phyloP scores from a whole-genome alignment of 2,113 vertebrate species.

The Pardalotus punctatus region DNA sequence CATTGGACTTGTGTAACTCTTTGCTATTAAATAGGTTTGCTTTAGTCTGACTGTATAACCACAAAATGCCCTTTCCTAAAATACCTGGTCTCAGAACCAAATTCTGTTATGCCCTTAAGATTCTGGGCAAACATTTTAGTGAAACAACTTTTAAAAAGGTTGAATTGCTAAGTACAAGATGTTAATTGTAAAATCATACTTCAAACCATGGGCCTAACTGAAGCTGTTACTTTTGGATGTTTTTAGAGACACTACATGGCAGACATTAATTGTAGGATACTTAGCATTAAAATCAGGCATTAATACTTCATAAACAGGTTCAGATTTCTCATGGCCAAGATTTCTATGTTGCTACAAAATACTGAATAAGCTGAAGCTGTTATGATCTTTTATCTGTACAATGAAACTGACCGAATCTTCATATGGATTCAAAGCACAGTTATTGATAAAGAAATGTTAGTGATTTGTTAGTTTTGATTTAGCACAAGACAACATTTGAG shows the following conservation, averaged over 20 bases:
- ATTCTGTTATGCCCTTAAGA: background rate
- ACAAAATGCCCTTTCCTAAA: background rate
- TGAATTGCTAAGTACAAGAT: background rate
- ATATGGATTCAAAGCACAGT: background rate
- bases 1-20: background rate
- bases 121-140: background rate
- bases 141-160: background rate
- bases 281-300: background rate
- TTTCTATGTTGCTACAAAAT: background rate
- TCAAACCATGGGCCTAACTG: background rate
- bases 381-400: background rate
- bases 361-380: background rate
- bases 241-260: background rate
- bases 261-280: background rate
- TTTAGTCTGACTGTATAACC: background rate
- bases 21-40: background rate
- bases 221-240: background rate
- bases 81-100: background rate
- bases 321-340: background rate
- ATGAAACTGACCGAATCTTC: background rate
- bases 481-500: background rate
- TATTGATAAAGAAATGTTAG: background rate
- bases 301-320: background rate
- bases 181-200: background rate
- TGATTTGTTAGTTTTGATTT: conserved; percentile 28